phyloP scores from a whole-genome alignment of 2,113 vertebrate genomes.

The Malurus elegans region DNA sequence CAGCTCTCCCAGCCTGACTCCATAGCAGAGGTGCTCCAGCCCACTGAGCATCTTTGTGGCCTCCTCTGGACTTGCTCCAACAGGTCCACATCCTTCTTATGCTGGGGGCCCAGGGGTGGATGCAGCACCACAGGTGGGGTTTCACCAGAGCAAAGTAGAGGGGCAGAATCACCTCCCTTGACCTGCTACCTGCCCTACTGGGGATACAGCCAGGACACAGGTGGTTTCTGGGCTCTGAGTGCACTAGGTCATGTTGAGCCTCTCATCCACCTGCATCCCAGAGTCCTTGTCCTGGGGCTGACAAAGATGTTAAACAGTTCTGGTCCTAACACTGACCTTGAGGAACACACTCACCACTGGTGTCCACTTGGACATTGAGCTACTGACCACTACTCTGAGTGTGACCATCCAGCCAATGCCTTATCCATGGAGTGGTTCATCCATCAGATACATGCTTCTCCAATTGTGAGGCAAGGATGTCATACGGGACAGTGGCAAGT shows the following conservation, averaged over 20 bases:
- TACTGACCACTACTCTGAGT: not conserved
- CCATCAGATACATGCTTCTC: not conserved
- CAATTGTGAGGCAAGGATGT: not conserved
- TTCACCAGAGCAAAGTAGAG: not conserved
- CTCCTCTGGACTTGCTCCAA: not conserved
- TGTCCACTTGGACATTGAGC: not conserved
- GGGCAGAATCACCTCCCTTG: not conserved
- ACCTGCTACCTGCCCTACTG: not conserved
- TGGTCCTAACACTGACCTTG: not conserved
- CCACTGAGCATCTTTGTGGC: fast-evolving
- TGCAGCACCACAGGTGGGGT: not conserved
- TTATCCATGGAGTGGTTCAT: not conserved
- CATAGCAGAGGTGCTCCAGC: not conserved
- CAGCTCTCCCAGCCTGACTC: not conserved
- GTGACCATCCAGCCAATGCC: not conserved
- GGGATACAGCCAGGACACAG: not conserved
- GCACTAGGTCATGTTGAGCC: not conserved
- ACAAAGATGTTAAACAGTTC: not conserved
- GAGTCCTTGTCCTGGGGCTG: not conserved
- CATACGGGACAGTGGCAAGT: not conserved
- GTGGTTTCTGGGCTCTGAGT: not conserved
- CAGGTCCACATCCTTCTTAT: fast-evolving
- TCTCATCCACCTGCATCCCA: not conserved
- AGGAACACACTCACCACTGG: not conserved
- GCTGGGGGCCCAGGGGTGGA: not conserved